phyloP scores from a whole-genome alignment of 2,888 invertebrate species.

The Hypselothyrea guttata region DNA sequence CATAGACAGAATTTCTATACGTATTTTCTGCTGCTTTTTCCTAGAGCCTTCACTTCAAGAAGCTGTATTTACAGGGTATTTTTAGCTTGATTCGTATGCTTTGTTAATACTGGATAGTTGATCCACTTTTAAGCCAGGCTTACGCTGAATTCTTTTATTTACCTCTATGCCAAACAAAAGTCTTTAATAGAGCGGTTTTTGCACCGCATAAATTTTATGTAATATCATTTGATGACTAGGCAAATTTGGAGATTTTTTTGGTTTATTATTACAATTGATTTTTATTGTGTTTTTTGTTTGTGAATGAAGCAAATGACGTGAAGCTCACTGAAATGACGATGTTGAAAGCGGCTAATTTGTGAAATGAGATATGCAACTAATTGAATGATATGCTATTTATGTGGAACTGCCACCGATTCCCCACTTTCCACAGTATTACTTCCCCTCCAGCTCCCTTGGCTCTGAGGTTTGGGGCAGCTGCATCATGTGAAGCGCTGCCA shows the following conservation, averaged over 20 bases:
- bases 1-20: slow-evolving; percentile 2
- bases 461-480: slow-evolving; percentile 9
- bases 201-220: slow-evolving; percentile 3
- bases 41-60: no score
- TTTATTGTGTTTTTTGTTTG: slow-evolving; percentile 2
- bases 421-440: background rate
- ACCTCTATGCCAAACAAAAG: no score
- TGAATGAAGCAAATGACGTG: slow-evolving; percentile 16
- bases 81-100: no score
- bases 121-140: no score
- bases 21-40: slow-evolving; percentile 1
- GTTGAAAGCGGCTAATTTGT: slow-evolving; percentile 38
- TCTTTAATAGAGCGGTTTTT: no score
- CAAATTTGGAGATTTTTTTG: slow-evolving; percentile 13
- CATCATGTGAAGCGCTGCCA: slow-evolving; percentile 5
- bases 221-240: slow-evolving; percentile 26
- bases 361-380: slow-evolving; percentile 38
- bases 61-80: no score
- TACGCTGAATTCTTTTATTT: no score
- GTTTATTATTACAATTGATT: slow-evolving; percentile 4
- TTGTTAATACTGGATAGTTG: no score
- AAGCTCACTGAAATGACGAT: slow-evolving; percentile 13
- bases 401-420: background rate
- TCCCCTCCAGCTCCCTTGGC: background rate
- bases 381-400: slow-evolving; percentile 38